Evolutionary conservation across 2,888 invertebrate genomes (phyloP).

Genomic region (Caenorhabditis parvicauda): DNA sequence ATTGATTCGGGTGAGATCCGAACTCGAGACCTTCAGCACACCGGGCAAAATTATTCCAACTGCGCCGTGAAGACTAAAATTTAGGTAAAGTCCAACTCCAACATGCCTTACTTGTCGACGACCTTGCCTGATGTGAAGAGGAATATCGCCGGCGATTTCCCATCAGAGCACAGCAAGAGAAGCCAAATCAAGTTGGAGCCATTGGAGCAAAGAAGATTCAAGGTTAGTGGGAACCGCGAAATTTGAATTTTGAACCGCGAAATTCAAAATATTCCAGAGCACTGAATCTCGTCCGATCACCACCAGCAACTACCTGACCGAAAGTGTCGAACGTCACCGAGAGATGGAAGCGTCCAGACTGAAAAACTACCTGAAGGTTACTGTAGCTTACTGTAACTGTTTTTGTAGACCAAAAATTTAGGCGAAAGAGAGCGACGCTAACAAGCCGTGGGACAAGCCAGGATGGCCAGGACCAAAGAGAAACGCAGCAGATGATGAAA

Average conservation of each 20-base stretch:
- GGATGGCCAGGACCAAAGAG: constrained; percentile 56
- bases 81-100: constrained; percentile 48
- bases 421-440: constrained; percentile 60
- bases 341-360: constrained; percentile 56
- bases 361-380: constrained; percentile 49
- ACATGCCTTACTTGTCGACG: constrained; percentile 46
- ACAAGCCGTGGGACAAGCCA: constrained; percentile 62
- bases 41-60: no score
- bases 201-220: constrained; percentile 55
- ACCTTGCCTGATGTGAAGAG: constrained; percentile 39
- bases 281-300: constrained; percentile 58
- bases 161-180: constrained; percentile 52
- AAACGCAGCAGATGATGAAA: constrained; percentile 47
- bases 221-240: constrained; percentile 26
- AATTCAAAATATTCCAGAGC: constrained; percentile 33
- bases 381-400: neutral
- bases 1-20: no score
- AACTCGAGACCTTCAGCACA: no score
- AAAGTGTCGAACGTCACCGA: constrained; percentile 60
- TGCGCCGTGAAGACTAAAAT: no score
- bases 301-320: constrained; percentile 56
- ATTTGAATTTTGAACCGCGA: neutral
- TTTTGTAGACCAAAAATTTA: neutral
- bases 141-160: constrained; percentile 54
- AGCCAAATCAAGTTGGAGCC: constrained; percentile 60